Base-by-base conservation (phyloP, 2,888 invertebrate species). In the Harmothoe impar region DNA sequence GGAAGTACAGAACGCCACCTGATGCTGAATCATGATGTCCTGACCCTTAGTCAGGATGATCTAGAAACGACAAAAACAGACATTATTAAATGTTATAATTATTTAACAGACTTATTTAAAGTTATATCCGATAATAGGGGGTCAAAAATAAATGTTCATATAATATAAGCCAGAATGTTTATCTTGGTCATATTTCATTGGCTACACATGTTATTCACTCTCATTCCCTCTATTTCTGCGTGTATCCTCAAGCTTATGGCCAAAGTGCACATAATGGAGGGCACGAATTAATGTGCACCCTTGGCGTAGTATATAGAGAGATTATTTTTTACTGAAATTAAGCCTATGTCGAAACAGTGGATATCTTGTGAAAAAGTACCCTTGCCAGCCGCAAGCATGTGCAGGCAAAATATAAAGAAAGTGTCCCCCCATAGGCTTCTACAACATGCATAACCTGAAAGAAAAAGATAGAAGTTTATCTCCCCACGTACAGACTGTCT, bases 1-100 rank as follows among this genome's bases (percentile, higher is more conserved):
- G 0, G 91, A 91, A 29, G 78, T 78, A 78, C 92, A 92, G 20
- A 56, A 51, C 31, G 86, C 25, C 17, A 91, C 89, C 29, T 91
- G 89, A 29, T 89, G 72, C 89, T 86, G 85, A 3, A 90, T 78
- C 25, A 89, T 91, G 20, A 62, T 62, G 89, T 92, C 92, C 25
- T 62, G 86, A 0, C 85, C 77, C n/a, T 91, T 89, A 7, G 62
- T 43, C 3, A 91, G 54, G 91, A 91, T 84, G 3, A 72, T 72
- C 72, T 72, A 72, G 0, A 62, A n/a, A 62, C 1, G n/a, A 3
- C 12, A 62, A 43, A 43, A 10, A 43, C 5, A 10, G 43, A n/a
- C n/a, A n/a, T n/a, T n/a, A n/a, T n/a, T n/a, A n/a, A n/a, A n/a
- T n/a, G n/a, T n/a, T n/a, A n/a, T n/a, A n/a, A n/a, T n/a, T n/a